Evolutionary conservation across 2,888 invertebrate species (phyloP).

Genomic region (Horisme vitalbata): DNA sequence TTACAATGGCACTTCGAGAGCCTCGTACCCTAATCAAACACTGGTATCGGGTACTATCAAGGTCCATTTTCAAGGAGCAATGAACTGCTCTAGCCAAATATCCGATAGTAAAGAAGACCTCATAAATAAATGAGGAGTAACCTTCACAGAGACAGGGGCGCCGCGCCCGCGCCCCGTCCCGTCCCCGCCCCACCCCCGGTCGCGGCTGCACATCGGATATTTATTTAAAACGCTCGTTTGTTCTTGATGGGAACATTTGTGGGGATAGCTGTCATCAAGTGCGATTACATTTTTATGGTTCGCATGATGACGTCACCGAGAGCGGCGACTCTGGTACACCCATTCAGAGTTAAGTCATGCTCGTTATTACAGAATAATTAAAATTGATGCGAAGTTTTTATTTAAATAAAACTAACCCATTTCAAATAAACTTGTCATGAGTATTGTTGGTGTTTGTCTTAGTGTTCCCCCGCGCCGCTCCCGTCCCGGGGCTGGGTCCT

Average conservation of each 20-base stretch:
- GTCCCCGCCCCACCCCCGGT: too few relatives aligned
- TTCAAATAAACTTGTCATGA: too few relatives aligned
- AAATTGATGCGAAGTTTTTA: too few relatives aligned
- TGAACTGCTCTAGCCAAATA: constrained; percentile 1
- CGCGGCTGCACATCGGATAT: constrained; percentile 13
- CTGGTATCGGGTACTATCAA: neutral
- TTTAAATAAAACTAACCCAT: too few relatives aligned
- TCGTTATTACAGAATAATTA: too few relatives aligned
- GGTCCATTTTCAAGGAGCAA: neutral
- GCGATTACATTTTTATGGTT: constrained; percentile 12
- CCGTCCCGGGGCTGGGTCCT: neutral
- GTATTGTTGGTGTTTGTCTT: neutral
- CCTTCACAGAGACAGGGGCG: neutral
- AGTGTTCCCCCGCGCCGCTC: too few relatives aligned
- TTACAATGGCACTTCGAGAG: neutral
- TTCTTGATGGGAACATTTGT: constrained; percentile 10
- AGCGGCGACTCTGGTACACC: too few relatives aligned
- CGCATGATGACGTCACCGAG: constrained; percentile 3
- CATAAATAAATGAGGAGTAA: constrained; percentile 17
- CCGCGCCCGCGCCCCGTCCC: too few relatives aligned
- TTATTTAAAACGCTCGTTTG: constrained; percentile 10
- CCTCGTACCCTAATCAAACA: neutral
- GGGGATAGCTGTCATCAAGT: constrained; percentile 11
- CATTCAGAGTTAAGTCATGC: too few relatives aligned
- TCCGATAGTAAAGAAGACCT: constrained; percentile 7